Percentiles rank a stretch among this genome's conserved stretches.
Conservation (phyloP, 2,797 vertebrate genomes). For the Eulemur mongoz region DNA sequence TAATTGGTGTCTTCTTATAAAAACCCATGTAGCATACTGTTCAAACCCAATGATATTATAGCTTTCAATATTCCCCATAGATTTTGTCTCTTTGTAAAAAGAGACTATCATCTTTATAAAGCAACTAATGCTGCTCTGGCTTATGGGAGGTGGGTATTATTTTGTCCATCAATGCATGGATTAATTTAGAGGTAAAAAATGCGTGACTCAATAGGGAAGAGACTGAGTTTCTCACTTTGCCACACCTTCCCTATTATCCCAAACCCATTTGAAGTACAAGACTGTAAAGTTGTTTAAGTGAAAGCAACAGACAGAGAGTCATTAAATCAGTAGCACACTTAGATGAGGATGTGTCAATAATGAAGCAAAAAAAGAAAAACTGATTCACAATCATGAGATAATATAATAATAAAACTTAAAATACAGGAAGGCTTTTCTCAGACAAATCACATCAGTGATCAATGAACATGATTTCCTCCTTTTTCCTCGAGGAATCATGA, state of each 20-base stretch:
- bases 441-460: not conserved
- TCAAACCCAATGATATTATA: not conserved
- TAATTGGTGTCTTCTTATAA: not conserved
- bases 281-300: not conserved
- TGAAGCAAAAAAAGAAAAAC: not conserved
- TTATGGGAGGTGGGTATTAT: not conserved
- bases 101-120: not conserved
- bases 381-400: not conserved
- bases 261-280: not conserved
- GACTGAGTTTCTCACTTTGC: not conserved
- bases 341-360: not conserved
- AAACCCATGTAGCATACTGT: not conserved
- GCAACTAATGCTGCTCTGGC: fast-evolving
- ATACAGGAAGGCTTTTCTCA: not conserved
- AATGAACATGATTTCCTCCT: fast-evolving
- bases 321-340: not conserved
- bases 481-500: not conserved
- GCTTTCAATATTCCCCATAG: not conserved
- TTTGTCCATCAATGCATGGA: not conserved
- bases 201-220: not conserved
- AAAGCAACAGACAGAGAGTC: not conserved
- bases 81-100: not conserved
- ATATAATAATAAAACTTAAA: not conserved
- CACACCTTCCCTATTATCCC: not conserved
- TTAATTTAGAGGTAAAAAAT: not conserved